Conservation (phyloP, 1,140 invertebrate species). For the Diabrotica undecimpunctata region DNA sequence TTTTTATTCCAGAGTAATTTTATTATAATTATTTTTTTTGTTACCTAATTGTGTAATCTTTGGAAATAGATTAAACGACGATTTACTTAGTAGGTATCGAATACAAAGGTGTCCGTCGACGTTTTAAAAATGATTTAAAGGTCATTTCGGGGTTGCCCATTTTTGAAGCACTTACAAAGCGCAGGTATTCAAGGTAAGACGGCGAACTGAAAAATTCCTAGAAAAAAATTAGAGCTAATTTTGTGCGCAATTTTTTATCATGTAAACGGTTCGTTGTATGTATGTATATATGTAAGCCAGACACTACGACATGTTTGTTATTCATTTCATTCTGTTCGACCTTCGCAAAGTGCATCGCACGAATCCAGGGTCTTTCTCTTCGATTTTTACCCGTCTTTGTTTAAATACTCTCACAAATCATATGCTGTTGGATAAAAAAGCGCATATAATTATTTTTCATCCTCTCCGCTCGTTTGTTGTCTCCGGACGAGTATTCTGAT, state of each 20-base stretch:
- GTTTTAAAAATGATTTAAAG: too few species aligned
- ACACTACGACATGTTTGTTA: conserved; percentile 40
- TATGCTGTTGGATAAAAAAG: conserved; percentile 8
- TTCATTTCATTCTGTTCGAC: conserved; percentile 35
- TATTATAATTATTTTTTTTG: too few species aligned
- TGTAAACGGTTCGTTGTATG: conserved; percentile 6
- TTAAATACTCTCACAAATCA: conserved; percentile 24
- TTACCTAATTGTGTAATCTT: too few species aligned
- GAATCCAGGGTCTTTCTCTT: conserved; percentile 44
- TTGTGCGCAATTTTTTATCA: conserved; percentile 8
- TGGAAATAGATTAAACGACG: too few species aligned
- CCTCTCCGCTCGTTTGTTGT: not conserved
- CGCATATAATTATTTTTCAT: conserved; percentile 3
- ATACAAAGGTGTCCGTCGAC: too few species aligned
- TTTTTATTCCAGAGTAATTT: too few species aligned
- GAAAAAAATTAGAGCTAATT: conserved; percentile 9
- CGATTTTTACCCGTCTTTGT: conserved; percentile 41
- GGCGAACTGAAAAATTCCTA: too few species aligned
- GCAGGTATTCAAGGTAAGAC: too few species aligned
- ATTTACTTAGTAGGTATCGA: too few species aligned
- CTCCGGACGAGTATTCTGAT: not conserved
- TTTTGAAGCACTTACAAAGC: too few species aligned
- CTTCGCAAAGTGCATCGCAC: conserved; percentile 45
- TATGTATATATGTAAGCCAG: conserved; percentile 25
- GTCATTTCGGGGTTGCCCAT: too few species aligned